Percentiles rank a stretch among this genome's conserved stretches.
Conservation (phyloP, 1,140 invertebrate species). For the Contarinia nasturtii region DNA sequence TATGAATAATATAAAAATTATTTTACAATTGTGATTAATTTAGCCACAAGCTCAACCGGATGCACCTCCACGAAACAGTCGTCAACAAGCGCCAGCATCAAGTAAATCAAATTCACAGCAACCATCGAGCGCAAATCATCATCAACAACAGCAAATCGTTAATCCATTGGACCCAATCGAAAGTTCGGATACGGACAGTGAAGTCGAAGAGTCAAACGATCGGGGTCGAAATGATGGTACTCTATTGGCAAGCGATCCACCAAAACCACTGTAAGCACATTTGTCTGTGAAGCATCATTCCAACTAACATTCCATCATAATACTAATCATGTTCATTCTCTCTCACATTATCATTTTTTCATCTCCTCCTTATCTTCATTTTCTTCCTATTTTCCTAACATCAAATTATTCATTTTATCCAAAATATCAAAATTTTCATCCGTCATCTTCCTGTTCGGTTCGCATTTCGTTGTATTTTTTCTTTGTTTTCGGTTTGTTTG, state of each 20-base stretch:
- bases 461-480: conserved; percentile 1
- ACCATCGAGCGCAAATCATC: conserved; percentile 19
- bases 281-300: not conserved
- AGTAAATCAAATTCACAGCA: conserved; percentile 13
- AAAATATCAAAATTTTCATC: not conserved
- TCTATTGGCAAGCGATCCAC: conserved; percentile 83
- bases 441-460: conserved; percentile 7
- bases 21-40: not conserved
- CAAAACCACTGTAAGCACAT: conserved; percentile 78
- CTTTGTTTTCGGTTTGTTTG: conserved; percentile 1
- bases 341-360: conserved; percentile 1
- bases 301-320: not conserved
- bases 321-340: conserved; percentile 3
- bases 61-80: conserved; percentile 31
- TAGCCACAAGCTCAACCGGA: conserved; percentile 32
- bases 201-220: conserved; percentile 43
- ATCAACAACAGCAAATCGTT: conserved; percentile 17
- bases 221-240: conserved; percentile 75
- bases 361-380: no score
- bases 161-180: conserved; percentile 34
- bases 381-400: conserved; percentile 5
- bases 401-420: conserved; percentile 2
- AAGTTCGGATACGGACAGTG: conserved; percentile 43
- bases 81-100: conserved; percentile 16
- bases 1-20: no score